Conservation (phyloP, 2,888 invertebrate species). For the Metacarcinus magister region DNA sequence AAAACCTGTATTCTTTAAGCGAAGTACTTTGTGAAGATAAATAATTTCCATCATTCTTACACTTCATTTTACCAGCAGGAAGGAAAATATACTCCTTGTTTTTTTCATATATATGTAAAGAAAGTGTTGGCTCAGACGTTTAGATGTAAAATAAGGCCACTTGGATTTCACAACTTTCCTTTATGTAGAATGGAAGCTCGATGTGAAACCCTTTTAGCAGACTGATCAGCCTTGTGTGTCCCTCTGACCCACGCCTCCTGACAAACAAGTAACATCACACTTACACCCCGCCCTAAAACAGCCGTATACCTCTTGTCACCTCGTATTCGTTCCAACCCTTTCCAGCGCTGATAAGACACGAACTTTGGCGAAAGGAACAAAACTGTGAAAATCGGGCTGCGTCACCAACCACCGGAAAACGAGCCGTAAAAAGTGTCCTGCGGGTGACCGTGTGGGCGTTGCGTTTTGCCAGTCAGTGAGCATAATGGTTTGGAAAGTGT, state of each 20-base stretch:
- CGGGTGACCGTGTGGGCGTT: neutral
- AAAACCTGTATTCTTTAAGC: neutral
- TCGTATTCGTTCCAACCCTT: neutral
- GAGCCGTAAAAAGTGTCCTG: neutral
- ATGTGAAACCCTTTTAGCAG: neutral
- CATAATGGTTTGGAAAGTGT: conserved; percentile 10
- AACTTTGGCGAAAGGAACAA: neutral
- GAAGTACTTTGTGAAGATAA: neutral
- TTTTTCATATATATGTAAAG: neutral
- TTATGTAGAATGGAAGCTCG: neutral
- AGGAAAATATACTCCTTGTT: neutral
- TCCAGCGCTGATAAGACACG: neutral
- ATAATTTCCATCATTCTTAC: neutral
- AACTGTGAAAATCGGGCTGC: neutral
- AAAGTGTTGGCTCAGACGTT: neutral
- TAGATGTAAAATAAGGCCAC: neutral
- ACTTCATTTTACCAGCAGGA: neutral
- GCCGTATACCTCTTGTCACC: neutral
- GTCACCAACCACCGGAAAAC: neutral
- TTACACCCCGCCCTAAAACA: neutral
- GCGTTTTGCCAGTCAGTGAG: neutral
- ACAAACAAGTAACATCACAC: neutral
- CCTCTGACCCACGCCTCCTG: neutral
- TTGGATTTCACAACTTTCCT: neutral
- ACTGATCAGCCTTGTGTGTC: neutral